phyloP scores from a whole-genome alignment of 1,140 invertebrate genomes.

The Trichoplusia ni region DNA sequence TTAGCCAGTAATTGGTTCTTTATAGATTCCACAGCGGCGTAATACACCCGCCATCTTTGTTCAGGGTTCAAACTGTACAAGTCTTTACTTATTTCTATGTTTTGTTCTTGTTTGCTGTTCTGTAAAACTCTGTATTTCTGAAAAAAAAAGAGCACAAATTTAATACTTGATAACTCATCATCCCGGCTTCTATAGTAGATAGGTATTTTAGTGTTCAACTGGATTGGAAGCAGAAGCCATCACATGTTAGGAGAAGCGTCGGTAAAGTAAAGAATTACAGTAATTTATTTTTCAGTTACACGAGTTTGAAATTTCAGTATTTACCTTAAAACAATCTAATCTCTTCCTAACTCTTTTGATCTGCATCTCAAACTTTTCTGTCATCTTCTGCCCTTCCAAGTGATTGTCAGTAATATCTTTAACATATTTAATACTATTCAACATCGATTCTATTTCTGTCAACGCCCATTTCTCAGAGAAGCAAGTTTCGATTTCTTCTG shows the following conservation, averaged over 20 bases:
- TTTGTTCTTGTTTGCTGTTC: conserved; percentile 22
- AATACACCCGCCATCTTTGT: conserved; percentile 60
- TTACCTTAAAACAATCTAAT: conserved; percentile 63
- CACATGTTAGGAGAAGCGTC: too few species aligned
- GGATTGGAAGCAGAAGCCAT: too few species aligned
- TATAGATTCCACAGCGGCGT: conserved; percentile 41
- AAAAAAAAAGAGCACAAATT: conserved; percentile 27
- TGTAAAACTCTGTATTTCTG: conserved; percentile 49
- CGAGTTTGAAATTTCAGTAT: too few species aligned
- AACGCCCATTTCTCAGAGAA: conserved; percentile 59
- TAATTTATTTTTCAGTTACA: too few species aligned
- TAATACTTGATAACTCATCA: background rate
- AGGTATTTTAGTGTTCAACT: too few species aligned
- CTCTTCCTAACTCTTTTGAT: conserved; percentile 51
- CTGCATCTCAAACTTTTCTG: conserved; percentile 52
- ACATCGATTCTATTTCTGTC: conserved; percentile 63
- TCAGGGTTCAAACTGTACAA: conserved; percentile 50
- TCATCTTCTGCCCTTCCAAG: conserved; percentile 47
- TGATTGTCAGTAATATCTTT: conserved; percentile 55
- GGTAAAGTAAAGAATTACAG: too few species aligned
- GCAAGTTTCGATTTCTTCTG: conserved; percentile 54
- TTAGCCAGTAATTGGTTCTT: conserved; percentile 52
- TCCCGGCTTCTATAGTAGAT: too few species aligned
- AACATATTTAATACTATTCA: conserved; percentile 57
- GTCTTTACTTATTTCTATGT: conserved; percentile 39